A percentile compares a stretch with the other conserved stretches of the same genome.
Conservation (phyloP, 2,888 invertebrate genomes). For the Vannuccia rotundouncinata region DNA sequence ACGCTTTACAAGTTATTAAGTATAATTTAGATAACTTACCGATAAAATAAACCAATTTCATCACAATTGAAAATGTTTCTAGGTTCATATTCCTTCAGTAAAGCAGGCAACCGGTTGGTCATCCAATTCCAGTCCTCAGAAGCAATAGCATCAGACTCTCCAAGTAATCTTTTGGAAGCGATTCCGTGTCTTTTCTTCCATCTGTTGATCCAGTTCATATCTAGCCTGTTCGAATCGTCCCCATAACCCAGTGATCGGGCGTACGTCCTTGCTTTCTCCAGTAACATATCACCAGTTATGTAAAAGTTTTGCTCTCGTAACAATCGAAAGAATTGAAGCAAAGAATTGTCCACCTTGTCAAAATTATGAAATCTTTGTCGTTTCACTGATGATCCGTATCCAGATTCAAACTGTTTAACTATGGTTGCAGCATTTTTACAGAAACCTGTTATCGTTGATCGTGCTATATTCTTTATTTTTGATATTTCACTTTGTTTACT, state of each 20-base stretch:
- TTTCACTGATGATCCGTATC: background rate
- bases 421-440: background rate
- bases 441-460: background rate
- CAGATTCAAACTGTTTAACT: background rate
- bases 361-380: background rate
- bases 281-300: background rate
- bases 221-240: background rate
- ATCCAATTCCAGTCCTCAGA: background rate
- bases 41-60: background rate
- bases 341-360: background rate
- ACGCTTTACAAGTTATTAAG: too few species aligned
- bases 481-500: background rate
- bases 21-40: too few species aligned
- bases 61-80: background rate
- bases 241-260: background rate
- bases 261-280: background rate
- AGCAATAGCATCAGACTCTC: background rate
- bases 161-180: background rate
- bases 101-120: background rate
- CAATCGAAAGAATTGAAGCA: background rate
- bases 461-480: background rate
- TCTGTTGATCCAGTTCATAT: slow-evolving; percentile 11
- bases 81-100: background rate
- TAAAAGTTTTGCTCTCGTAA: background rate
- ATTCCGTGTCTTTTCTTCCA: slow-evolving; percentile 5